Base-by-base conservation (phyloP, 2,888 invertebrate species). In the Pyrgus malvae region DNA sequence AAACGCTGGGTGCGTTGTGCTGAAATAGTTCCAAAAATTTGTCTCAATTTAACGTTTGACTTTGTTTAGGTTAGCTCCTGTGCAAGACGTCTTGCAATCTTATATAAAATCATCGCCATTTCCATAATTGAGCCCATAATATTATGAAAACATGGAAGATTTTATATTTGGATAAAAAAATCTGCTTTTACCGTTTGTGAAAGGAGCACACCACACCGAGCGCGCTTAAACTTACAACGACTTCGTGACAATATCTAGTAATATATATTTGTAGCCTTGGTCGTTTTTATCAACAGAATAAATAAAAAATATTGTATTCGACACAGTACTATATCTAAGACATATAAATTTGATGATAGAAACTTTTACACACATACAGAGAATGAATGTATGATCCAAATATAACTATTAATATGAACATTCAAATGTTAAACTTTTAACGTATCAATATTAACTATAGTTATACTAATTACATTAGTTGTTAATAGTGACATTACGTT, bases 41-140 rank as follows among this genome's bases (percentile, higher is more conserved):
- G 49, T 53, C 48, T 50, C 57, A 55, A 44, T 46, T 46, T 42
- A 31, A n/a, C n/a, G n/a, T n/a, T 35, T 33, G 11, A 50, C 16
- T 16, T 53, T n/a, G 60, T 65, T 8, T 67, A 50, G 57, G 12
- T 59, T 45, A 40, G 44, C 27, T 40, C 40, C 23, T 37, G 44
- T 14, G 35, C 55, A 50, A 64, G 57, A 38, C 49, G n/a, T 1
- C 16, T 44, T 31, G 11, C 19, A 5, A 1, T 21, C 7, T 8
- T 2, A 80, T 80, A 76, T 63, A 81, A 84, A 82, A 81, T 80
- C 70, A 55, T 68, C 69, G 61, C 59, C 66, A 67, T 69, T 73
- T 66, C 60, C 74, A 72, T 69, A 77, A 78, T 76, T 80, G 88
- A 88, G 88, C 88, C 88, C 88, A 40, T n/a, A n/a, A 25, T 29